These are phyloP conservation scores for Sardinella longiceps DNA, from an alignment of 2,797 vertebrate genomes.

Conservation along the genomic window DNA sequence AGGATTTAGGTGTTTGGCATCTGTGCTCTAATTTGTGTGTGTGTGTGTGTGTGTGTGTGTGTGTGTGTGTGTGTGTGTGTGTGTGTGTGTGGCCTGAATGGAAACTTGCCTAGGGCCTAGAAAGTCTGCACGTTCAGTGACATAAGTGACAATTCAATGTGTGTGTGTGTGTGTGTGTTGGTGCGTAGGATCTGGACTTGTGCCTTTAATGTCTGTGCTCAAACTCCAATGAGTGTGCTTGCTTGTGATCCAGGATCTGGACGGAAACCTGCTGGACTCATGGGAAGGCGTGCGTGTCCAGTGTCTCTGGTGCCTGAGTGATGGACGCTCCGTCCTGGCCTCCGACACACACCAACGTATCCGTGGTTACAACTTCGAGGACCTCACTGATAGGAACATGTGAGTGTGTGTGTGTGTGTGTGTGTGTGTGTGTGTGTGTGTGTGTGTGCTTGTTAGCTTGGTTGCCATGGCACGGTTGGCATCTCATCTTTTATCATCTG, in stretches of 20 bases:
- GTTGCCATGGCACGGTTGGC: neutral
- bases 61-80: constrained; percentile 16
- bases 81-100: constrained; percentile 87
- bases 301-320: constrained; percentile 93
- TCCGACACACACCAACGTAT: constrained; percentile 98
- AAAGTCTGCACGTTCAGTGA: constrained; percentile 92
- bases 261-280: constrained; percentile 95
- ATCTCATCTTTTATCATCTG: neutral
- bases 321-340: constrained; percentile 90
- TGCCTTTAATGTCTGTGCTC: too few relatives aligned
- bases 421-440: neutral
- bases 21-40: neutral
- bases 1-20: neutral
- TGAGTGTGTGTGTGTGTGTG: constrained; percentile 61
- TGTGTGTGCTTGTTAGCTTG: neutral
- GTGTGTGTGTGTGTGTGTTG: neutral
- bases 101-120: constrained; percentile 91
- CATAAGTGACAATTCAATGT: too few relatives aligned
- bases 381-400: constrained; percentile 98
- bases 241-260: constrained; percentile 82
- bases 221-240: neutral
- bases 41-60: neutral
- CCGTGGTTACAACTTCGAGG: constrained; percentile 96
- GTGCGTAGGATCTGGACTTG: too few relatives aligned
- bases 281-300: constrained; percentile 98